Base-by-base conservation (phyloP, 2,113 vertebrate species). In the Lagopus muta region DNA sequence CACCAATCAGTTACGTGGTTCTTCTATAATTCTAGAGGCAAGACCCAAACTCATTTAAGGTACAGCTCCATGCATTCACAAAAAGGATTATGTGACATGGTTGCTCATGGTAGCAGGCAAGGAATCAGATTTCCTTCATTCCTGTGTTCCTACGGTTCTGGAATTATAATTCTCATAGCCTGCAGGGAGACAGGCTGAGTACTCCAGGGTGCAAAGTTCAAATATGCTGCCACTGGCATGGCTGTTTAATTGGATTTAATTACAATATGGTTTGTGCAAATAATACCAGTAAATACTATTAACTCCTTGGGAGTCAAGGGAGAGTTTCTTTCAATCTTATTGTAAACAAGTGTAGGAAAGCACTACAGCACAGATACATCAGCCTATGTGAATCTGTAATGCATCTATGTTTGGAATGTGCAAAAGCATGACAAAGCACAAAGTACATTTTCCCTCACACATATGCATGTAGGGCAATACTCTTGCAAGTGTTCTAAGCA, bases 191-290 rank as follows among this genome's bases (percentile, higher is more conserved):
- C 34, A 38, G 30, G 43, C 34, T 86, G 70, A 32, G n/a, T 82
- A 13, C 60, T 80, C 28, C 47, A 17, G 0, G 1, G 52, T 64
- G 50, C 80, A 93, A 93, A 14, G 79, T 77, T 95, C 85, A 92
- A 66, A 74, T 85, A 73, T 11, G 40, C 34, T 88, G 47, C 34
- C 52, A 84, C 52, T 92, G 52, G 64, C 93, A 84, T 48, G 86
- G 77, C 73, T 92, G 40, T 92, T 90, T 87, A 82, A 82, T 73
- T 82, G 24, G 50, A 94, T 93, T 93, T 89, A 88, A 73, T 82
- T 90, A 71, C 58, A 89, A 4, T 66, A 45, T 70, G n/a, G 50
- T 54, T 93, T 27, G 81, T 90, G 83, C 36, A 90, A 40, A 57
- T 86, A 93, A n/a, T n/a, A 61, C 36, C 32, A 85, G 71, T 73